A percentile compares a stretch with the other conserved stretches of the same genome.
Conservation (phyloP, 1,140 invertebrate genomes). For the Epicauta chinensis region DNA sequence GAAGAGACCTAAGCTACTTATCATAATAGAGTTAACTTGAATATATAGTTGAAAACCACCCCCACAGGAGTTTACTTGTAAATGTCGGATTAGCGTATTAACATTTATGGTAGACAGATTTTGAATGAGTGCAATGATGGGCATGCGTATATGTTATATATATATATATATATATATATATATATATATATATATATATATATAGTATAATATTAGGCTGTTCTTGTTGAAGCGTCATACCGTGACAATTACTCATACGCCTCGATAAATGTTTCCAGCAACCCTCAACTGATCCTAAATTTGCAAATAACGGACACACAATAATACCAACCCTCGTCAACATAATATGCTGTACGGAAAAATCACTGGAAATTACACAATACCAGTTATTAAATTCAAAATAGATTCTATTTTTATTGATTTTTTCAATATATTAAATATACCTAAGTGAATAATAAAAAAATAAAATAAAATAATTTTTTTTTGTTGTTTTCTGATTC, state of each 20-base stretch:
- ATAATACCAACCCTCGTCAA: too few relatives aligned
- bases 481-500: too few relatives aligned
- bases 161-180: constrained; percentile 17
- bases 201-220: not conserved
- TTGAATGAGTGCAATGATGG: constrained; percentile 34
- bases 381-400: too few relatives aligned
- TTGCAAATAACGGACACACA: too few relatives aligned
- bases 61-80: constrained; percentile 28
- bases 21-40: constrained; percentile 12
- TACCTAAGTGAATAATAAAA: too few relatives aligned
- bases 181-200: not conserved
- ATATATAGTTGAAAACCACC: constrained; percentile 3
- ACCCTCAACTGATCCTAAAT: constrained; percentile 4
- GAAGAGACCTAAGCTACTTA: constrained; percentile 15
- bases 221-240: constrained; percentile 26
- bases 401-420: too few relatives aligned
- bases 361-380: too few relatives aligned
- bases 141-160: constrained; percentile 25
- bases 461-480: too few relatives aligned
- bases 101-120: constrained; percentile 36
- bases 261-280: constrained; percentile 26
- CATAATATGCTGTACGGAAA: too few relatives aligned
- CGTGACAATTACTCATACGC: constrained; percentile 37
- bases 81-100: constrained; percentile 39
- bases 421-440: too few relatives aligned